Conservation (phyloP, 2,113 vertebrate genomes). For the Tauraco erythrolophus region DNA sequence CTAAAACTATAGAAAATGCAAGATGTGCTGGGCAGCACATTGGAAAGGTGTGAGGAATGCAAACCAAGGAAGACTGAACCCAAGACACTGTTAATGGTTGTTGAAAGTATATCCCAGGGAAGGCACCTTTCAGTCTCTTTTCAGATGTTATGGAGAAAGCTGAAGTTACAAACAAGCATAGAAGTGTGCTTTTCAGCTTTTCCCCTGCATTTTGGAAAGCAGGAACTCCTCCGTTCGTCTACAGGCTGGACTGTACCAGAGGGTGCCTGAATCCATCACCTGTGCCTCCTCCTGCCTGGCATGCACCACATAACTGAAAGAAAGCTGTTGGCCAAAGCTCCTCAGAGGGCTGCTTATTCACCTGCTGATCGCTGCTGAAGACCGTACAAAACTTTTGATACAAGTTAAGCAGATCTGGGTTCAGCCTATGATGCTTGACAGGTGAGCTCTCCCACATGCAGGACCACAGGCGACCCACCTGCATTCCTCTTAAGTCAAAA, state of each 20-base stretch:
- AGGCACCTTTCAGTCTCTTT: background rate
- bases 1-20: background rate
- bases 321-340: background rate
- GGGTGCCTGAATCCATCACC: background rate
- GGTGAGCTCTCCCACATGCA: background rate
- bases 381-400: background rate
- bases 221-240: background rate
- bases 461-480: background rate
- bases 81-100: background rate
- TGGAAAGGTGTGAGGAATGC: background rate
- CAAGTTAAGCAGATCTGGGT: background rate
- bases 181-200: background rate
- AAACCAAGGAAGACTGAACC: background rate
- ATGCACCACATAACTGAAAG: background rate
- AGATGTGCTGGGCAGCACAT: background rate
- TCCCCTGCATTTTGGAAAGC: background rate
- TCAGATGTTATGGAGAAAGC: background rate
- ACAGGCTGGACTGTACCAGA: background rate
- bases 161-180: background rate
- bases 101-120: background rate
- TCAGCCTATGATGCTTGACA: background rate
- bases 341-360: background rate
- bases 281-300: background rate
- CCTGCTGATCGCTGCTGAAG: background rate
- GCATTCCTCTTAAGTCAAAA: background rate